Evolutionary conservation across 2,113 vertebrate species (phyloP).

Genomic region (Epinephelus lanceolatus): DNA sequence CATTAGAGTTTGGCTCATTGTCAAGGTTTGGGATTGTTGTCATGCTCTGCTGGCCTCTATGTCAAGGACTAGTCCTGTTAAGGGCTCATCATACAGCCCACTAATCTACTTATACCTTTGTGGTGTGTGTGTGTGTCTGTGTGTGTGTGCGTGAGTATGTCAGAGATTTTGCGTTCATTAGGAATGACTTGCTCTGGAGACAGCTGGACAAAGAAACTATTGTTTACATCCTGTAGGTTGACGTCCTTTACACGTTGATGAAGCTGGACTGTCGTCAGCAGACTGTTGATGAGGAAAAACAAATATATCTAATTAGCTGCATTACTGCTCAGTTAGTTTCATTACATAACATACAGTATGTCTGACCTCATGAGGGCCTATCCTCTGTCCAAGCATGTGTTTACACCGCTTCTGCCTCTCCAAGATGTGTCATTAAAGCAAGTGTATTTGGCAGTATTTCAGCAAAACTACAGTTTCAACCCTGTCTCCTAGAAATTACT

Average conservation of each 20-base stretch:
- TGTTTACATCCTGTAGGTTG: slow-evolving; percentile 16
- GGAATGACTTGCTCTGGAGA: slow-evolving; percentile 5
- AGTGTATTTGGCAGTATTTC: neutral
- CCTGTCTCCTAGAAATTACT: no score
- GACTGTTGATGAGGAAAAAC: neutral
- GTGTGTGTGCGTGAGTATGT: neutral
- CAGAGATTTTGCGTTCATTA: slow-evolving; percentile 20
- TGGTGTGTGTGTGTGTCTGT: slow-evolving; percentile 4
- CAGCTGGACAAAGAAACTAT: neutral
- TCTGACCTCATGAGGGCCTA: neutral
- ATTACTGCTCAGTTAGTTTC: neutral
- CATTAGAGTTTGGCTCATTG: slow-evolving; percentile 31
- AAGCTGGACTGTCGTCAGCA: neutral
- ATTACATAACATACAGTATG: neutral
- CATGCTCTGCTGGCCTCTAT: slow-evolving; percentile 28
- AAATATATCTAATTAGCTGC: neutral
- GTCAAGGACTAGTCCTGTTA: slow-evolving; percentile 58
- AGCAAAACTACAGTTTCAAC: neutral
- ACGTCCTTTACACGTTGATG: neutral
- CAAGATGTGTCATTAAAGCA: no score
- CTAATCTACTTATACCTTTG: slow-evolving; percentile 69
- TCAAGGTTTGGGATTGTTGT: slow-evolving; percentile 24
- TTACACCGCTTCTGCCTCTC: neutral
- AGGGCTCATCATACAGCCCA: slow-evolving; percentile 47
- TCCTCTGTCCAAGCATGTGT: neutral